Percentiles rank a stretch among this genome's conserved stretches.
Evolutionary conservation across 1,140 invertebrate genomes (phyloP).

Genomic region (Panagrolaimus sp.): DNA sequence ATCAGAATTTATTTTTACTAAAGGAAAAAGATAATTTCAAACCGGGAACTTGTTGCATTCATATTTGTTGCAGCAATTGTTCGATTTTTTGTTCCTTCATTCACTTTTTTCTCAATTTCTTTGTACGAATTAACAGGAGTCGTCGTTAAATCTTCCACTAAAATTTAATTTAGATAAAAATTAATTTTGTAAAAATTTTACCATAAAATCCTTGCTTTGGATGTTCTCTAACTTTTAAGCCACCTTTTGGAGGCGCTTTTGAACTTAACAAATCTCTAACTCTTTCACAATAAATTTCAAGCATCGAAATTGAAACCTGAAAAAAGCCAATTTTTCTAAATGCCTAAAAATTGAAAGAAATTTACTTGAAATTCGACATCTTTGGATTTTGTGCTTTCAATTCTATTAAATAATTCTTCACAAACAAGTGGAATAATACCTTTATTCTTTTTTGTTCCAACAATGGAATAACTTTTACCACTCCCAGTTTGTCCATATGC

Average conservation of each 20-base stretch:
- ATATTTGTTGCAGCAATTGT: conserved; percentile 68
- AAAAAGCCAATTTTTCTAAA: conserved; percentile 18
- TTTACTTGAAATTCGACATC: conserved; percentile 60
- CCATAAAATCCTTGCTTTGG: conserved; percentile 67
- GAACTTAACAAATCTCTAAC: conserved; percentile 64
- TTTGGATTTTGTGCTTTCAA: conserved; percentile 61
- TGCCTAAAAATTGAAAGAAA: neutral
- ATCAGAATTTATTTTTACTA: conserved; percentile 24
- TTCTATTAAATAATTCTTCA: conserved; percentile 70
- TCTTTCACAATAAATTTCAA: conserved; percentile 68
- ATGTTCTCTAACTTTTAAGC: conserved; percentile 65
- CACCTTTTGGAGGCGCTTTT: conserved; percentile 60
- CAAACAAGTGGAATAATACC: conserved; percentile 80
- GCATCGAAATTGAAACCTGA: conserved; percentile 65
- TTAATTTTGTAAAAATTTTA: conserved; percentile 39
- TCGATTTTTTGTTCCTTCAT: conserved; percentile 65
- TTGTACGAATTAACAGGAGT: conserved; percentile 63
- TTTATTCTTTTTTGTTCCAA: conserved; percentile 70
- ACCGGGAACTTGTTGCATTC: conserved; percentile 67
- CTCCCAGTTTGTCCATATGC: conserved; percentile 67
- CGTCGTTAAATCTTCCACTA: conserved; percentile 64
- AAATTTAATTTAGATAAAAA: conserved; percentile 21
- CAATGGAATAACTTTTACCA: conserved; percentile 67
- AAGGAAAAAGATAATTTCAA: conserved; percentile 1
- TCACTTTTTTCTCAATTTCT: conserved; percentile 64